Evolutionary conservation across 2,113 vertebrate genomes (phyloP).

Genomic region (Amia ocellicauda): DNA sequence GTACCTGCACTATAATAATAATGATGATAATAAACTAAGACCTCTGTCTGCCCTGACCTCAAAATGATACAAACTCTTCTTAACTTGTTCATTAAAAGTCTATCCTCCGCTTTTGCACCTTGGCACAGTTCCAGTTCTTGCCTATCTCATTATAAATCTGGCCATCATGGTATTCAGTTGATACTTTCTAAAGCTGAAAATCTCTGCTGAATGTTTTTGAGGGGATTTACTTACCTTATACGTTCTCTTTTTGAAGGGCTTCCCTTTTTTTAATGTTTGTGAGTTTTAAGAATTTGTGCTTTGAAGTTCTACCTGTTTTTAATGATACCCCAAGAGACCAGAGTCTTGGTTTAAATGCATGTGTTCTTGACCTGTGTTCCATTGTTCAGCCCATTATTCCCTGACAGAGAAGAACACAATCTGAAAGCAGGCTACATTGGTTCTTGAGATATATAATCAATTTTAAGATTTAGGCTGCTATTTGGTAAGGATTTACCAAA

Average conservation of each 20-base stretch:
- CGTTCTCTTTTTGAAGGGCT: constrained; percentile 13
- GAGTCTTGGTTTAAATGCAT: constrained; percentile 22
- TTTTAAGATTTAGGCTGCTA: constrained; percentile 7
- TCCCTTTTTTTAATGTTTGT: constrained; percentile 25
- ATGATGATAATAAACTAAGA: background rate
- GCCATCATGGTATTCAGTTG: background rate
- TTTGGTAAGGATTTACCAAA: constrained; percentile 6
- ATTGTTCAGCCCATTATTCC: constrained; percentile 40
- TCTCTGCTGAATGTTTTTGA: background rate
- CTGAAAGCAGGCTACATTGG: constrained; percentile 4
- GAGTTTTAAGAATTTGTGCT: constrained; percentile 14
- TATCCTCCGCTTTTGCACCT: background rate
- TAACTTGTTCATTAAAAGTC: constrained; percentile 8
- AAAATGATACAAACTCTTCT: constrained; percentile 1
- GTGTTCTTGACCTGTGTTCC: constrained; percentile 21
- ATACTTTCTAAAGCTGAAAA: background rate
- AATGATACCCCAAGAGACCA: constrained; percentile 38
- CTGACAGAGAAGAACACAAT: constrained; percentile 14
- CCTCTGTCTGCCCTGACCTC: background rate
- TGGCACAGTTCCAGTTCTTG: background rate
- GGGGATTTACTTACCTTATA: no score
- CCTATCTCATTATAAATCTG: constrained; percentile 4
- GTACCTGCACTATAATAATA: no score
- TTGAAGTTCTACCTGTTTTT: constrained; percentile 37
- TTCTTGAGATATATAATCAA: background rate